Conservation (phyloP, 2,797 vertebrate genomes). For the Buphagus erythrorhynchus region DNA sequence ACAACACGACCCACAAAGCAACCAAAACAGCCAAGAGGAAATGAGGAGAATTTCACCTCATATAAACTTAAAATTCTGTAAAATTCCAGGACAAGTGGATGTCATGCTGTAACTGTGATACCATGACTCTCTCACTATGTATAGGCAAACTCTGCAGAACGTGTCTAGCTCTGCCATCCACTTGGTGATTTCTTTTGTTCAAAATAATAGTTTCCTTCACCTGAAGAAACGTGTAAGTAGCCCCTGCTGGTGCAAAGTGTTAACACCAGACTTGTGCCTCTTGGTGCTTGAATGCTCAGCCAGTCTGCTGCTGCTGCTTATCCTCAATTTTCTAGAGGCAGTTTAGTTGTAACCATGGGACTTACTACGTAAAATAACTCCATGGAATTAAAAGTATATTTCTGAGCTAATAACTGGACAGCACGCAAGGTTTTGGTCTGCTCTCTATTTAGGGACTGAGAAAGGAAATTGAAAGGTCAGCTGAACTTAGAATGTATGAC, state of each 20-base stretch:
- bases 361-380: not conserved
- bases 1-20: not conserved
- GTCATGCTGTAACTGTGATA: not conserved
- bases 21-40: not conserved
- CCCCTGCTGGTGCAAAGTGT: not conserved
- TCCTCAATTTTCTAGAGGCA: not conserved
- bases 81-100: not conserved
- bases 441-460: not conserved
- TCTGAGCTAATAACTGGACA: not conserved
- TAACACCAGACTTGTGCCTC: not conserved
- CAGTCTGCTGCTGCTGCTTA: not conserved
- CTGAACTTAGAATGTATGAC: not conserved
- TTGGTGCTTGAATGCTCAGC: not conserved
- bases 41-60: not conserved
- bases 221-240: not conserved
- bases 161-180: not conserved
- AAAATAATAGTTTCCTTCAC: not conserved
- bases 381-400: not conserved
- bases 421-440: accelerated
- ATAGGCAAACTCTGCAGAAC: not conserved
- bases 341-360: not conserved
- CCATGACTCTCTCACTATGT: accelerated
- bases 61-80: not conserved
- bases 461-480: not conserved
- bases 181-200: not conserved